Percentiles rank a stretch among this genome's conserved stretches.
phyloP scores from a whole-genome alignment of 2,888 invertebrate species.

The Drosophila mettleri region DNA sequence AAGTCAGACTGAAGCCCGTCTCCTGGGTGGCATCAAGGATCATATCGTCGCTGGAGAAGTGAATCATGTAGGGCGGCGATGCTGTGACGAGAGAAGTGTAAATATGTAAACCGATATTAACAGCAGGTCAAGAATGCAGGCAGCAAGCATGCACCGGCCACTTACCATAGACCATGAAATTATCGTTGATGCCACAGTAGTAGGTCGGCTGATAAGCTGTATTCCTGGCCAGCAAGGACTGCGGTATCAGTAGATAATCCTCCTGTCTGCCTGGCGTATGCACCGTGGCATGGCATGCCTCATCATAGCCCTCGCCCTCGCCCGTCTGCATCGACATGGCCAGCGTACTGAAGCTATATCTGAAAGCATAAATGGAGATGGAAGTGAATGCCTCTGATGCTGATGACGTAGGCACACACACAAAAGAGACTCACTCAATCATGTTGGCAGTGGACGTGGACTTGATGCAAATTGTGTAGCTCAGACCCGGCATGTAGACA shows the following conservation, averaged over 20 bases:
- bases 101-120: constrained; percentile 15
- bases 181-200: constrained; percentile 82
- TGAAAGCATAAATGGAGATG: constrained; percentile 28
- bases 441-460: constrained; percentile 68
- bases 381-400: not conserved
- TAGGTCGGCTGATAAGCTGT: constrained; percentile 78
- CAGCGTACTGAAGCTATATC: constrained; percentile 72
- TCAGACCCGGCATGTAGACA: constrained; percentile 86
- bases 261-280: constrained; percentile 85
- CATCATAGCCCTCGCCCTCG: constrained; percentile 83
- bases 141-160: not conserved
- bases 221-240: constrained; percentile 82
- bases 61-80: constrained; percentile 87
- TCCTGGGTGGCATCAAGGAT: constrained; percentile 70
- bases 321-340: constrained; percentile 68
- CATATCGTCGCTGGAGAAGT: constrained; percentile 87
- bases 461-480: constrained; percentile 89
- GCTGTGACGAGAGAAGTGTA: constrained; percentile 76
- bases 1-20: constrained; percentile 81
- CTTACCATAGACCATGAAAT: constrained; percentile 69
- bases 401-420: not conserved
- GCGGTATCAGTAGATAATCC: constrained; percentile 87
- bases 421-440: constrained; percentile 73
- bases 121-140: constrained; percentile 20
- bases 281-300: constrained; percentile 86